These are phyloP conservation scores for Prunella fulvescens DNA, from an alignment of 2,113 vertebrate species.

Conservation along the genomic window DNA sequence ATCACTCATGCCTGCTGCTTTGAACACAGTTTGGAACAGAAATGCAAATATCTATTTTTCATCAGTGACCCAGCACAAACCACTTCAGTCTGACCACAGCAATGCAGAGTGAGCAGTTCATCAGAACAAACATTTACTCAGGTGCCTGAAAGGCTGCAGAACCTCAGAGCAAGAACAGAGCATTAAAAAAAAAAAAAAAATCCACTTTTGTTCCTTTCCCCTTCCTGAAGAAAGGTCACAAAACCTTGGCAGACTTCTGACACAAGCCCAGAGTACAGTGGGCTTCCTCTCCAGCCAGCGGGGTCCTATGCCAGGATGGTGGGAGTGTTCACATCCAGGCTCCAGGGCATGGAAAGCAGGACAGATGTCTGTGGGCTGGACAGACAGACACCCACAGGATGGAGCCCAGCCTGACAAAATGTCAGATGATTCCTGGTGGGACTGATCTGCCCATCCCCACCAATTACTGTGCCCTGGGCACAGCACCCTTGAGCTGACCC, in stretches of 20 bases:
- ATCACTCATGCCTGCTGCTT: neutral
- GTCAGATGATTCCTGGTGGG: neutral
- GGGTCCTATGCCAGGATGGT: accelerated
- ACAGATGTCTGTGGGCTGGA: neutral
- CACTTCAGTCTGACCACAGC: neutral
- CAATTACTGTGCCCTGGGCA: neutral
- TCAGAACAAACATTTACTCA: neutral
- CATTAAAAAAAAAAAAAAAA: neutral
- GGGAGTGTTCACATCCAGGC: neutral
- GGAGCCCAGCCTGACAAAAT: neutral
- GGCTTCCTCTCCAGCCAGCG: neutral
- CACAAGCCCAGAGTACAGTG: neutral
- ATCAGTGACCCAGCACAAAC: neutral
- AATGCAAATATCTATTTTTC: neutral
- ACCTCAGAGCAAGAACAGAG: neutral
- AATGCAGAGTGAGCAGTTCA: neutral
- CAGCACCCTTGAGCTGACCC: neutral
- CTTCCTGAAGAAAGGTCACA: neutral
- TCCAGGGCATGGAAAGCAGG: accelerated
- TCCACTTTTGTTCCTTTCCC: too few species aligned
- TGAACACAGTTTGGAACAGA: neutral
- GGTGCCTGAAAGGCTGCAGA: neutral
- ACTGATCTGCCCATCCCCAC: neutral
- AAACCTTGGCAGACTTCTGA: neutral
- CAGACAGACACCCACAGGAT: neutral